These are phyloP conservation scores for Cydia fagiglandana DNA, from an alignment of 1,140 invertebrate species.

Conservation along the genomic window DNA sequence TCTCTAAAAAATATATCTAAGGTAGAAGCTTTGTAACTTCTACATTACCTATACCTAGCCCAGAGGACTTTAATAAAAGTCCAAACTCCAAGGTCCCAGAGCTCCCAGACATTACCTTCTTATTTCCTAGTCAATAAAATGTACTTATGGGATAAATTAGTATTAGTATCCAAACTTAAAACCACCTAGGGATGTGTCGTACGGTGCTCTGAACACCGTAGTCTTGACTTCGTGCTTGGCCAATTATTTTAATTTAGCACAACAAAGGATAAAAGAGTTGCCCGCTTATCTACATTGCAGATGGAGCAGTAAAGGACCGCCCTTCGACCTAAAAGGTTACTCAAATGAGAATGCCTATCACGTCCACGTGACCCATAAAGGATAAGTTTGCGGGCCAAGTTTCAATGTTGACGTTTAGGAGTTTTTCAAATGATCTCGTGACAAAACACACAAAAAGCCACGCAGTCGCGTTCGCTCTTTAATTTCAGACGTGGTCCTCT, in stretches of 20 bases:
- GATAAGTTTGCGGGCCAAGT: slow-evolving; percentile 47
- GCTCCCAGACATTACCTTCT: too few relatives aligned
- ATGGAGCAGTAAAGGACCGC: slow-evolving; percentile 51
- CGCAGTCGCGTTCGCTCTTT: slow-evolving; percentile 45
- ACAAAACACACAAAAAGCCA: slow-evolving; percentile 45
- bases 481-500: slow-evolving; percentile 53
- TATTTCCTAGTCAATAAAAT: too few relatives aligned
- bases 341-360: slow-evolving; percentile 51
- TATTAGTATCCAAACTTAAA: too few relatives aligned
- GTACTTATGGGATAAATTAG: too few relatives aligned
- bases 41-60: too few relatives aligned
- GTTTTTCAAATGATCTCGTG: slow-evolving; percentile 44
- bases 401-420: slow-evolving; percentile 49
- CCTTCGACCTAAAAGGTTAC: slow-evolving; percentile 37
- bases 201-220: too few relatives aligned
- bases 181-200: too few relatives aligned
- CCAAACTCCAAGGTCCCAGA: too few relatives aligned
- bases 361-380: slow-evolving; percentile 53
- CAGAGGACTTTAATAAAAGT: too few relatives aligned
- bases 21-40: too few relatives aligned
- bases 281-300: slow-evolving; percentile 37
- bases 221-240: too few relatives aligned
- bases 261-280: slow-evolving; percentile 30
- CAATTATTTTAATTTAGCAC: slow-evolving; percentile 31
- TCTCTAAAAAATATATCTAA: too few relatives aligned